These are phyloP conservation scores for Rhinogobius similis DNA, from an alignment of 2,113 vertebrate genomes.

Conservation along the genomic window DNA sequence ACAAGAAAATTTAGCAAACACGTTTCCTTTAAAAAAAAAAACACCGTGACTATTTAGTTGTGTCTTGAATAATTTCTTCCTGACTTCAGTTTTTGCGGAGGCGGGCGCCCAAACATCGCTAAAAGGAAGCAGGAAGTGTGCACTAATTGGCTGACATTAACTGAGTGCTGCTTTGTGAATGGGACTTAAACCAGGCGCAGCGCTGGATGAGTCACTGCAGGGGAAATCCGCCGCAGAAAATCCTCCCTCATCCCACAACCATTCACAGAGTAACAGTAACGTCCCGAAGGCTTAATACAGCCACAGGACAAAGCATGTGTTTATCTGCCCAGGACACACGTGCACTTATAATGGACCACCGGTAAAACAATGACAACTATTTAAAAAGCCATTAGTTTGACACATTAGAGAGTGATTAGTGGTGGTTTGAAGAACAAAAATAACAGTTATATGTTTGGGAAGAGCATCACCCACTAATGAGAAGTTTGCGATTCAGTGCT, in stretches of 20 bases:
- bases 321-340: constrained; percentile 21
- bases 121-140: constrained; percentile 29
- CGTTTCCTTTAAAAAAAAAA: neutral
- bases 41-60: neutral
- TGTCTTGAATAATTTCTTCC: constrained; percentile 24
- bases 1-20: too few relatives aligned
- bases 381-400: neutral
- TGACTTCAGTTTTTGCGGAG: constrained; percentile 13
- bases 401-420: neutral
- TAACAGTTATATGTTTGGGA: neutral
- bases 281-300: constrained; percentile 13
- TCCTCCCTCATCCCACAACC: constrained; percentile 55
- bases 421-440: neutral
- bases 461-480: too few relatives aligned
- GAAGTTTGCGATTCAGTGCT: too few relatives aligned
- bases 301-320: constrained; percentile 1
- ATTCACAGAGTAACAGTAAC: constrained; percentile 4
- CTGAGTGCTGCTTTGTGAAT: constrained; percentile 33
- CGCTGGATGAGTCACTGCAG: constrained; percentile 49
- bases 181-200: constrained; percentile 1
- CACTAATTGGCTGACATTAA: constrained; percentile 41
- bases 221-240: constrained; percentile 56
- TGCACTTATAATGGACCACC: neutral
- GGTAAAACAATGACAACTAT: neutral
- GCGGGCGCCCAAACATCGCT: constrained; percentile 12